phyloP scores from a whole-genome alignment of 2,797 vertebrate genomes.

The Halcyon leucocephala region DNA sequence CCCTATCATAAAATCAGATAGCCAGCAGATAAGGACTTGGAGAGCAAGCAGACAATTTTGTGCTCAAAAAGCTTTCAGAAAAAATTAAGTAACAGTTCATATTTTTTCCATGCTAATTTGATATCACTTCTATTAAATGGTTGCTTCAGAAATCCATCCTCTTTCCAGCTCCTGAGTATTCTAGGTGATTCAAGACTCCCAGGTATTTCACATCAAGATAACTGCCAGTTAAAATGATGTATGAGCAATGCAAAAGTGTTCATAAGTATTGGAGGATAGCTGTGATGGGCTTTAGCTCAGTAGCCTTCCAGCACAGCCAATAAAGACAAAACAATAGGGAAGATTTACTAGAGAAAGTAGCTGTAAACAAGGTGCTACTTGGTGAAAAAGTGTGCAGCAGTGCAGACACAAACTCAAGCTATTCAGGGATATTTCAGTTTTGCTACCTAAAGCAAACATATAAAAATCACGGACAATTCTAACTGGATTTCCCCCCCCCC shows the following conservation, averaged over 20 bases:
- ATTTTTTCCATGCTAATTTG: neutral
- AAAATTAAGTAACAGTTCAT: neutral
- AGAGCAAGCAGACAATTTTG: neutral
- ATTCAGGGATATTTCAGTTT: neutral
- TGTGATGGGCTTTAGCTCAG: neutral
- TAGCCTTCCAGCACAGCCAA: constrained; percentile 20
- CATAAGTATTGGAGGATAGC: neutral
- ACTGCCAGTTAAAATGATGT: constrained; percentile 31
- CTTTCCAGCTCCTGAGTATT: neutral
- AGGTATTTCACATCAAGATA: constrained; percentile 18
- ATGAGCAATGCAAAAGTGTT: neutral
- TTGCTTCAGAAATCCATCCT: neutral
- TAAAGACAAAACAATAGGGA: constrained; percentile 26
- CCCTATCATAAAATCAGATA: neutral
- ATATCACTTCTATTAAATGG: neutral
- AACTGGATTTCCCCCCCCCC: too few relatives aligned
- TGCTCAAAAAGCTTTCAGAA: neutral
- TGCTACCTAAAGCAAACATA: neutral
- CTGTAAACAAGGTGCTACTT: constrained; percentile 17
- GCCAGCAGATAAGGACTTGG: neutral
- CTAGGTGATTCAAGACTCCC: neutral
- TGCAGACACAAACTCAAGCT: neutral
- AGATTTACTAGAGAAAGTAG: neutral
- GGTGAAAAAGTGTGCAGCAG: neutral
- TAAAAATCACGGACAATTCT: neutral